phyloP scores from a whole-genome alignment of 2,113 vertebrate species.

The Hemiscyllium ocellatum region DNA sequence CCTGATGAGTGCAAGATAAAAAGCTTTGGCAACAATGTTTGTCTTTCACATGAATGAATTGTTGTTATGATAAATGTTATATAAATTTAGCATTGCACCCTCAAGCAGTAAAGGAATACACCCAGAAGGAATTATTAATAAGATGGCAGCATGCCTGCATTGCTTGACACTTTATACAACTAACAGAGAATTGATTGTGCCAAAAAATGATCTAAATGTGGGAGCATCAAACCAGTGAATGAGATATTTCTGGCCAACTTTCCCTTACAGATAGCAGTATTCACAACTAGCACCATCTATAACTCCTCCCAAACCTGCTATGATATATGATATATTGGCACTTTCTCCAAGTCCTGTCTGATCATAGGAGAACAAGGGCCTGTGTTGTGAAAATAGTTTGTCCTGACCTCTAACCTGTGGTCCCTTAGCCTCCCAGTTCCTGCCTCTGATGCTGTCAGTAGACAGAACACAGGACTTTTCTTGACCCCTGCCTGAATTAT shows the following conservation, averaged over 20 bases:
- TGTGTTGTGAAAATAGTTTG: no score
- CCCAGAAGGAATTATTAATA: neutral
- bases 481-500: neutral
- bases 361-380: no score
- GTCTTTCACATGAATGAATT: neutral
- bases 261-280: neutral
- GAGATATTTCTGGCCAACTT: neutral
- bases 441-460: no score
- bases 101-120: neutral
- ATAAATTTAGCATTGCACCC: neutral
- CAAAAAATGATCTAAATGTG: no score
- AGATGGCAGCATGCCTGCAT: neutral
- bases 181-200: neutral
- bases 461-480: neutral
- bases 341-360: neutral
- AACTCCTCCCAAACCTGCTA: neutral
- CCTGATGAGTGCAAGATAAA: neutral
- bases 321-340: neutral
- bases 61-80: neutral
- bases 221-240: neutral
- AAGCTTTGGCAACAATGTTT: neutral
- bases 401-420: neutral
- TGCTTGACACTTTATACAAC: neutral
- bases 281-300: neutral
- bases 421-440: neutral